Percentiles rank a stretch among this genome's conserved stretches.
Conservation (phyloP, 2,797 vertebrate genomes). For the Rhadinocentrus ornatus region DNA sequence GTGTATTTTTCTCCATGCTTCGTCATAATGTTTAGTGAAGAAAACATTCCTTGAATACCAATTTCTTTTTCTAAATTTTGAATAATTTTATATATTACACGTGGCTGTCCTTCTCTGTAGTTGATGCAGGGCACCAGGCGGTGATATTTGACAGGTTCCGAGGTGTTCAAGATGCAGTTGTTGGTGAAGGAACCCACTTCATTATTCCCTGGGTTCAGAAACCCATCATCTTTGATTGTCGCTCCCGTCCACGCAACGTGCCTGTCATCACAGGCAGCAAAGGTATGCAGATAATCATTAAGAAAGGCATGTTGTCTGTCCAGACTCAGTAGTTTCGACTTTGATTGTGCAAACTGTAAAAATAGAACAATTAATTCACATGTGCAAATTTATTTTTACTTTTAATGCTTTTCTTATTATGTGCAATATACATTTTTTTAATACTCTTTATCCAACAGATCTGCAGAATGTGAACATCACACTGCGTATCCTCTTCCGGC, state of each 20-base stretch:
- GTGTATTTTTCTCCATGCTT: background rate
- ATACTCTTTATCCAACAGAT: slow-evolving; percentile 77
- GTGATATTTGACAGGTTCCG: slow-evolving; percentile 96
- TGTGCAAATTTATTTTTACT: background rate
- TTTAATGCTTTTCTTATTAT: background rate
- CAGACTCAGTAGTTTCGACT: background rate
- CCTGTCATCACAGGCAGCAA: slow-evolving; percentile 98
- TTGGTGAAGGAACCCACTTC: slow-evolving; percentile 95
- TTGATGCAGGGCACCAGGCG: slow-evolving; percentile 94
- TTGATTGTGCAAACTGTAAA: background rate
- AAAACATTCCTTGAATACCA: background rate
- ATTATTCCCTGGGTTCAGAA: slow-evolving; percentile 98
- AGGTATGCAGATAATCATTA: slow-evolving; percentile 79
- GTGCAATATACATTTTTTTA: background rate
- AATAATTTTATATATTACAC: background rate
- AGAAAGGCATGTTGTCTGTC: background rate
- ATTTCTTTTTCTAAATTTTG: background rate
- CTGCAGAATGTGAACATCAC: slow-evolving; percentile 99
- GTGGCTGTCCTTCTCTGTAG: slow-evolving; percentile 69
- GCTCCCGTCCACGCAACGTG: slow-evolving; percentile 94
- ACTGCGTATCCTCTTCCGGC: slow-evolving; percentile 94
- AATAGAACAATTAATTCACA: background rate
- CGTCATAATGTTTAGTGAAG: background rate
- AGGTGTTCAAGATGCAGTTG: slow-evolving; percentile 90
- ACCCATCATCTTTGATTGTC: slow-evolving; percentile 95